phyloP scores from a whole-genome alignment of 2,113 vertebrate genomes.

The Scomber colias region DNA sequence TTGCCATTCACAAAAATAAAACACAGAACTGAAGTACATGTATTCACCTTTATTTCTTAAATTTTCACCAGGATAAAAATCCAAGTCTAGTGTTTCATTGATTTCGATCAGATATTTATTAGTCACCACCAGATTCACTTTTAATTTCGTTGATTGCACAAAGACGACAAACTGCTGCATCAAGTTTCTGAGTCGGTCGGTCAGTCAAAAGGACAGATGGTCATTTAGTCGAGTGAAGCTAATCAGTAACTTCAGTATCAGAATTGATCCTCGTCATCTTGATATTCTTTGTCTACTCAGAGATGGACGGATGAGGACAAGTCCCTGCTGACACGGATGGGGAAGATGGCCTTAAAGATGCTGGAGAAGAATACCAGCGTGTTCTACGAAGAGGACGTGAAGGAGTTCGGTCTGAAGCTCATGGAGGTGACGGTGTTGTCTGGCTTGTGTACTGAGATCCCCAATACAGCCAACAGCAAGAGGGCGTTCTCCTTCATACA shows the following conservation, averaged over 20 bases:
- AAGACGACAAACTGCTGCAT: not conserved
- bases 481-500: slow-evolving; percentile 76
- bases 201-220: not conserved
- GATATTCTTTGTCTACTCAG: slow-evolving; percentile 16
- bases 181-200: not conserved
- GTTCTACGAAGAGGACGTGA: slow-evolving; percentile 74
- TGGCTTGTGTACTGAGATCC: slow-evolving; percentile 77
- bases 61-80: not conserved
- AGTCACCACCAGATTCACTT: not conserved
- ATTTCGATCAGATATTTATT: not conserved
- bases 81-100: not conserved
- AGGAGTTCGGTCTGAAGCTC: slow-evolving; percentile 43
- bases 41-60: not conserved
- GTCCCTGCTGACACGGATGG: slow-evolving; percentile 54
- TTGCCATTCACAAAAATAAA: not conserved
- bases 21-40: not conserved
- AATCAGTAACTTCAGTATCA: not conserved
- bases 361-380: slow-evolving; percentile 43
- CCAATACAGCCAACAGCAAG: not conserved
- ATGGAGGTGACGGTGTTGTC: slow-evolving; percentile 61
- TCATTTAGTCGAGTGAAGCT: not conserved
- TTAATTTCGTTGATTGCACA: not conserved
- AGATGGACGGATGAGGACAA: slow-evolving; percentile 67
- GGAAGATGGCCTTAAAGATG: slow-evolving; percentile 75
- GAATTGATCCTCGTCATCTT: not conserved